Evolutionary conservation across 2,888 invertebrate genomes (phyloP).

Genomic region (Exephanes ischioxanthus): DNA sequence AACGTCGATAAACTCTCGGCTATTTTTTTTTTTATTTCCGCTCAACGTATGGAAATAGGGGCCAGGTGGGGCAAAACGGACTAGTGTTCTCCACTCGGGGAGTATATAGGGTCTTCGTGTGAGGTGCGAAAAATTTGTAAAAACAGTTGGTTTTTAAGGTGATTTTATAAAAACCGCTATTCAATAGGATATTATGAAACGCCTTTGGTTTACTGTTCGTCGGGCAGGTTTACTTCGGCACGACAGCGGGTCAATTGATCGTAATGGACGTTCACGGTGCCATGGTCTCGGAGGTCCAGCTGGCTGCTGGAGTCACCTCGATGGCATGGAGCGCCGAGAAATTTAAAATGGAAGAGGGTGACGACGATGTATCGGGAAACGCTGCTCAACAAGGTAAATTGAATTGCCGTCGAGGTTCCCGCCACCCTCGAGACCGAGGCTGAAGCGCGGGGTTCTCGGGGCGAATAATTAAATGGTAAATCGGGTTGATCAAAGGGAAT

Average conservation of each 20-base stretch:
- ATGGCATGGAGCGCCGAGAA: constrained; percentile 99
- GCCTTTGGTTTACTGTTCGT: neutral
- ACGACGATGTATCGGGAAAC: constrained; percentile 87
- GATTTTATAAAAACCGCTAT: too few species aligned
- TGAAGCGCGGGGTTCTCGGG: neutral
- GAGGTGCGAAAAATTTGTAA: too few species aligned
- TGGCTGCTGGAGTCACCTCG: constrained; percentile 90
- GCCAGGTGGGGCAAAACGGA: too few species aligned
- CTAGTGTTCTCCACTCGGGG: too few species aligned
- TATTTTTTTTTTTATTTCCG: neutral
- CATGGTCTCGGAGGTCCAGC: constrained; percentile 94
- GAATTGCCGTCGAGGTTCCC: constrained; percentile 30
- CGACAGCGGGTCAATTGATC: constrained; percentile 96
- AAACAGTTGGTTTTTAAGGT: too few species aligned
- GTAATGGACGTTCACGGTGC: constrained; percentile 99
- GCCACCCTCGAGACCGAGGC: neutral
- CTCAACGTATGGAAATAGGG: neutral
- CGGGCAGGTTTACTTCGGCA: constrained; percentile 95
- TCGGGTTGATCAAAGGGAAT: constrained; percentile 25
- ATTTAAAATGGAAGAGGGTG: constrained; percentile 98
- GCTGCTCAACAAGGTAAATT: constrained; percentile 74
- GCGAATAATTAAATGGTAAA: constrained; percentile 33
- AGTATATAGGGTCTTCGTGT: too few species aligned
- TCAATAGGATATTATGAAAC: neutral
- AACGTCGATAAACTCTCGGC: neutral